phyloP scores from a whole-genome alignment of 2,888 invertebrate genomes.

The Sialis fuliginosa region DNA sequence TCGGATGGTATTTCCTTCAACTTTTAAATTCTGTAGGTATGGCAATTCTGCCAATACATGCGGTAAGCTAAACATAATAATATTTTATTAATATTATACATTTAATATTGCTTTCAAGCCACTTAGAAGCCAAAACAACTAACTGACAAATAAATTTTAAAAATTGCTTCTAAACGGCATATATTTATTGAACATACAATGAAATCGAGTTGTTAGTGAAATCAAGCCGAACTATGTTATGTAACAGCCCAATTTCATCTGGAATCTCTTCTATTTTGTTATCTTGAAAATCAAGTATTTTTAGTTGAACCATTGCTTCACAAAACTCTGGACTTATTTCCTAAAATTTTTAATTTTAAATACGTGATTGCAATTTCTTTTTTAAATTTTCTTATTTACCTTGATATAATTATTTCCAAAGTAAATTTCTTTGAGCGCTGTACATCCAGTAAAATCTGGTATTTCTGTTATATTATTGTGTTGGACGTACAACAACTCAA shows the following conservation, averaged over 20 bases:
- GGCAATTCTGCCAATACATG: slow-evolving; percentile 47
- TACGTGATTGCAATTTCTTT: background rate
- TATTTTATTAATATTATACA: too few relatives aligned
- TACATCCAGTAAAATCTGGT: slow-evolving; percentile 62
- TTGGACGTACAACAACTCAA: slow-evolving; percentile 59
- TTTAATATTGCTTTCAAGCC: background rate
- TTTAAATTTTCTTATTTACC: slow-evolving; percentile 24
- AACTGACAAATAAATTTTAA: slow-evolving; percentile 1
- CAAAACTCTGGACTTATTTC: slow-evolving; percentile 8
- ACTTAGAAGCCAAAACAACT: slow-evolving; percentile 1
- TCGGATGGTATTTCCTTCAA: slow-evolving; percentile 75
- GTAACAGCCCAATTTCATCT: slow-evolving; percentile 56
- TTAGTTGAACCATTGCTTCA: slow-evolving; percentile 52
- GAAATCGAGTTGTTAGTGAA: slow-evolving; percentile 60
- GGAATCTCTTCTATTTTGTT: slow-evolving; percentile 65
- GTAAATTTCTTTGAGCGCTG: slow-evolving; percentile 59
- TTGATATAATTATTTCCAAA: slow-evolving; percentile 67
- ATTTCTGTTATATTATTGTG: slow-evolving; percentile 63
- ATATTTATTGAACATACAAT: slow-evolving; percentile 15
- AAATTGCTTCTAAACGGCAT: slow-evolving; percentile 24
- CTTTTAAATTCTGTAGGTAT: slow-evolving; percentile 61
- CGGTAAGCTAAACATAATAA: slow-evolving; percentile 36
- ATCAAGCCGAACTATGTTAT: slow-evolving; percentile 65
- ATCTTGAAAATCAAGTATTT: slow-evolving; percentile 60
- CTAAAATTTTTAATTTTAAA: background rate